Percentiles rank a stretch among this genome's conserved stretches.
Evolutionary conservation across 2,113 vertebrate species (phyloP).

Genomic region (Tenebrosternarchus preto): DNA sequence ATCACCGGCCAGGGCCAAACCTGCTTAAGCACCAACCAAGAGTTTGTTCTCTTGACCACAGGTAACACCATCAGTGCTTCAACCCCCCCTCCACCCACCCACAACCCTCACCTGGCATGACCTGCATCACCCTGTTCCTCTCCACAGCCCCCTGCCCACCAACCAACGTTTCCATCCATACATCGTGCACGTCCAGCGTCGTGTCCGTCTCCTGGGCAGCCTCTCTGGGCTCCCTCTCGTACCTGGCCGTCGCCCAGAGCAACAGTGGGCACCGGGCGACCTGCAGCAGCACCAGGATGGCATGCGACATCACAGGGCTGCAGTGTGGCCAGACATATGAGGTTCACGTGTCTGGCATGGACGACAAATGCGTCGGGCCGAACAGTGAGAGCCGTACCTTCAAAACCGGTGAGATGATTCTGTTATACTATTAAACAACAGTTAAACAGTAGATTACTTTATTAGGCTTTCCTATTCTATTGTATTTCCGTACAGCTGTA

Average conservation of each 20-base stretch:
- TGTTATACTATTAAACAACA: no score
- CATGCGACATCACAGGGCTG: conserved; percentile 66
- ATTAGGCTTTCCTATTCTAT: no score
- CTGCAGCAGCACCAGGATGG: conserved; percentile 64
- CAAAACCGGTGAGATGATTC: conserved; percentile 63
- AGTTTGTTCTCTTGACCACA: conserved; percentile 57
- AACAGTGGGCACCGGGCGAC: conserved; percentile 50
- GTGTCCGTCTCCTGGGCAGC: conserved; percentile 68
- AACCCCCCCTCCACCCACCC: neutral
- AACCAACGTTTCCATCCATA: conserved; percentile 55
- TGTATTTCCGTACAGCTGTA: no score
- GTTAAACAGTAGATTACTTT: no score
- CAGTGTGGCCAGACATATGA: conserved; percentile 72
- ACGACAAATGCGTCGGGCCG: conserved; percentile 64
- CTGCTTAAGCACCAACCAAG: conserved; percentile 60
- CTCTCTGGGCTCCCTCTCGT: conserved; percentile 64
- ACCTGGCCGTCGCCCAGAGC: conserved; percentile 64
- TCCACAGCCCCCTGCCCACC: conserved; percentile 73
- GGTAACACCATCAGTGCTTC: conserved; percentile 56
- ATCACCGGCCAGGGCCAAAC: conserved; percentile 66
- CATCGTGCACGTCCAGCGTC: conserved; percentile 67
- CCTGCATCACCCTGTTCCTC: neutral
- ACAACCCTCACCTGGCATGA: neutral
- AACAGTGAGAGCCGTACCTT: conserved; percentile 61
- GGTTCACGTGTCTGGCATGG: conserved; percentile 65